These are phyloP conservation scores for Drosophila paramelanica DNA, from an alignment of 2,888 invertebrate species.

Conservation along the genomic window DNA sequence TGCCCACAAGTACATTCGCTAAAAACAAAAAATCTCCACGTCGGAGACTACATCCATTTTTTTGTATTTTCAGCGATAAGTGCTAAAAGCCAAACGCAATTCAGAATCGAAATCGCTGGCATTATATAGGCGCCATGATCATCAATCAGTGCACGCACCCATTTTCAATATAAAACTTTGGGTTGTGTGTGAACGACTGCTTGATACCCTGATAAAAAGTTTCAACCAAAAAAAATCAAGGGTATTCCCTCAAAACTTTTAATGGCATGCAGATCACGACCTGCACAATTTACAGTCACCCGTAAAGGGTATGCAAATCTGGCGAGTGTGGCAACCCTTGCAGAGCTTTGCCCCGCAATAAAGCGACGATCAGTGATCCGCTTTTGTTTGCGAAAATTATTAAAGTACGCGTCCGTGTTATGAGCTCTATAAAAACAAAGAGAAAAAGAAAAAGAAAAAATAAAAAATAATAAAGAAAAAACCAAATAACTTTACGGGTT, in stretches of 20 bases:
- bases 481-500: constrained; percentile 57
- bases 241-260: neutral
- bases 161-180: constrained; percentile 18
- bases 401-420: constrained; percentile 57
- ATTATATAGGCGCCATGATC: constrained; percentile 57
- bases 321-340: constrained; percentile 53
- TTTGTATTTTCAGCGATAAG: constrained; percentile 32
- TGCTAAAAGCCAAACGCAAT: constrained; percentile 60
- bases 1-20: constrained; percentile 6
- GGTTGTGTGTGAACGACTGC: neutral
- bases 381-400: constrained; percentile 64
- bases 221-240: neutral
- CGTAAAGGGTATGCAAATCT: constrained; percentile 7
- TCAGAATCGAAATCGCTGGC: constrained; percentile 35
- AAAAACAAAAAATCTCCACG: neutral
- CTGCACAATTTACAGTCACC: neutral
- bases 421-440: constrained; percentile 25
- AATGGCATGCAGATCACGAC: neutral
- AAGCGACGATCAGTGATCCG: constrained; percentile 37
- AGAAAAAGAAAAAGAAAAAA: constrained; percentile 14
- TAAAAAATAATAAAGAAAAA: constrained; percentile 18
- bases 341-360: constrained; percentile 36
- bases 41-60: constrained; percentile 20
- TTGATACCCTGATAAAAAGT: constrained; percentile 17
- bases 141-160: constrained; percentile 60